phyloP scores from a whole-genome alignment of 2,113 vertebrate species.

The Corapipo altera region DNA sequence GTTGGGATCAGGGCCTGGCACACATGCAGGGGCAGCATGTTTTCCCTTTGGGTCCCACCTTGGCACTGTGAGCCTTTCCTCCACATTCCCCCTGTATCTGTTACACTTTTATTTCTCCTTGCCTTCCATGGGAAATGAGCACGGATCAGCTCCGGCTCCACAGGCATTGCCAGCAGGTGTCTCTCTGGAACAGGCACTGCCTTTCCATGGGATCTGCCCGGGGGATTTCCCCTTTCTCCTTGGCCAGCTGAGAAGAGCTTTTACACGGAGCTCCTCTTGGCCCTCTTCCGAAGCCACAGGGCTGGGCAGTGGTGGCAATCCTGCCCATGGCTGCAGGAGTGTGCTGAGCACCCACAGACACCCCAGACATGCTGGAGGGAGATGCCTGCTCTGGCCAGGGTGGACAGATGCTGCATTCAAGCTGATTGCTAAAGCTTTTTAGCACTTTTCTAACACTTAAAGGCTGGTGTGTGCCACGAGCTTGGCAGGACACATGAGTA shows the following conservation, averaged over 20 bases:
- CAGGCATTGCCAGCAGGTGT: neutral
- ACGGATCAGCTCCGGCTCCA: fast-evolving
- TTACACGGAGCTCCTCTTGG: neutral
- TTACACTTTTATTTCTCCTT: neutral
- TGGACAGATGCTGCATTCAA: neutral
- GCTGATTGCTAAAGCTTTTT: neutral
- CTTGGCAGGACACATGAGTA: neutral
- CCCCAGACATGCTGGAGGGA: neutral
- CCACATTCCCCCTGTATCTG: neutral
- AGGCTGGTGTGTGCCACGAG: neutral
- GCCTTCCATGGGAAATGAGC: neutral
- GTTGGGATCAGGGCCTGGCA: neutral
- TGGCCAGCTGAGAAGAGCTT: neutral
- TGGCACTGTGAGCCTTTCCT: neutral
- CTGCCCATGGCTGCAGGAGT: neutral
- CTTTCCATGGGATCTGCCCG: neutral
- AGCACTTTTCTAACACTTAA: neutral
- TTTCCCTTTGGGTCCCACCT: neutral
- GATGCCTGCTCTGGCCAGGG: neutral
- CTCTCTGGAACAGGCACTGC: neutral
- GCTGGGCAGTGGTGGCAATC: neutral
- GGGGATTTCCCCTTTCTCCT: neutral
- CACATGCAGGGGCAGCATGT: neutral
- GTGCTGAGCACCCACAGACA: fast-evolving
- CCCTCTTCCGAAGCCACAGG: neutral